A percentile compares a stretch with the other conserved stretches of the same genome.
Conservation (phyloP, 2,797 vertebrate species). For the Phataginus tetradactyla region DNA sequence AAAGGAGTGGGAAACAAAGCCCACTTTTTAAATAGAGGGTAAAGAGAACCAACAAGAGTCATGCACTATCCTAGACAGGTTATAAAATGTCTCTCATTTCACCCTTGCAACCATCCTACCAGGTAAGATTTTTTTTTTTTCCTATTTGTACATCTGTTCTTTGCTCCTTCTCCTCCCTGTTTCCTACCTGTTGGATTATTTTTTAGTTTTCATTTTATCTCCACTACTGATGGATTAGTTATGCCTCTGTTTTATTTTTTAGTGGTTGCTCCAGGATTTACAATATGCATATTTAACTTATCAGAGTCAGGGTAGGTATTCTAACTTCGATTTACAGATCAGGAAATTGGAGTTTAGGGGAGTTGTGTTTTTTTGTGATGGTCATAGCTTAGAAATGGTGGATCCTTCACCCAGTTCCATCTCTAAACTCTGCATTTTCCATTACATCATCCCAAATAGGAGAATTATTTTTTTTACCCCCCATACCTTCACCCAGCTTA, state of each 20-base stretch:
- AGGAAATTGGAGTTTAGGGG: slow-evolving; percentile 10
- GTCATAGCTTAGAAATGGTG: background rate
- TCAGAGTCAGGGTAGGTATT: background rate
- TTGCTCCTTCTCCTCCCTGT: background rate
- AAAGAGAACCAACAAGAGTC: background rate
- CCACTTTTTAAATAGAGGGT: background rate
- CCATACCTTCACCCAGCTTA: background rate
- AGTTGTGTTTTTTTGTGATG: background rate
- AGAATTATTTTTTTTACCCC: background rate
- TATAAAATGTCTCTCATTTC: background rate
- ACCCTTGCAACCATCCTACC: background rate
- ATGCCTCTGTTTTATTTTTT: background rate
- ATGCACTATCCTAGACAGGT: background rate
- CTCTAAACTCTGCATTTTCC: slow-evolving; percentile 31
- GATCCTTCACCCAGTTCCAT: background rate
- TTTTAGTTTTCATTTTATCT: background rate
- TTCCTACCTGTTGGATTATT: background rate
- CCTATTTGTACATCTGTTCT: background rate
- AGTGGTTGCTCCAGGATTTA: background rate
- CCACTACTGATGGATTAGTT: background rate
- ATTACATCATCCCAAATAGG: background rate
- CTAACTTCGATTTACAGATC: background rate
- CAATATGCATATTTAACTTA: background rate
- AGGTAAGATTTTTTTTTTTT: background rate
- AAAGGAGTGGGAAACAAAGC: background rate